These are phyloP conservation scores for Acronicta aceris DNA, from an alignment of 2,888 invertebrate species.

Conservation along the genomic window DNA sequence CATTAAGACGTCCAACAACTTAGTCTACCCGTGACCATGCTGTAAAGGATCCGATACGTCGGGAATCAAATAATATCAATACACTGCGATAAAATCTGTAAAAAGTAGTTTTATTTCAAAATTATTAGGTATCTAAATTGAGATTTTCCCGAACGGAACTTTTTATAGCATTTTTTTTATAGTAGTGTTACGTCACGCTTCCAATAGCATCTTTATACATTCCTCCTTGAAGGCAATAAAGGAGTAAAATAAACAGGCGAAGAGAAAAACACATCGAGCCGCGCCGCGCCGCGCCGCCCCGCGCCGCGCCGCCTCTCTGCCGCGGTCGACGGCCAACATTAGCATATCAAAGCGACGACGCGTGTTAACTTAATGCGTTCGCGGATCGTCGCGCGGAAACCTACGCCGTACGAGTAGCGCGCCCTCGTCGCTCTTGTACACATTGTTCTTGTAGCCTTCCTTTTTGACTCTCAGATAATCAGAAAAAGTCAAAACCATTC, in stretches of 20 bases:
- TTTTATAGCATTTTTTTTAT: not conserved
- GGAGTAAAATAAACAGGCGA: slow-evolving; percentile 46
- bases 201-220: slow-evolving; percentile 48
- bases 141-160: not conserved
- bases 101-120: too few relatives aligned
- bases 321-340: slow-evolving; percentile 27
- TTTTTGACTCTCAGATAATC: not conserved
- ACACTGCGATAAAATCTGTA: too few relatives aligned
- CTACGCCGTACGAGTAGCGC: not conserved
- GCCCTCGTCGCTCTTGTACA: not conserved
- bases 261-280: slow-evolving; percentile 29
- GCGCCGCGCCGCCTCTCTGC: not conserved
- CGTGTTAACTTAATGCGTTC: slow-evolving; percentile 43
- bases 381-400: slow-evolving; percentile 6
- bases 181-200: slow-evolving; percentile 15
- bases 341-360: slow-evolving; percentile 54
- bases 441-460: not conserved
- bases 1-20: too few relatives aligned
- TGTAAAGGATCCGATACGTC: too few relatives aligned
- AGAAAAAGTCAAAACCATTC: not conserved
- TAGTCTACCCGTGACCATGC: too few relatives aligned
- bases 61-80: too few relatives aligned
- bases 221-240: slow-evolving; percentile 47
- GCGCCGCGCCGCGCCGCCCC: slow-evolving; percentile 3
- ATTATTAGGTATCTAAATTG: slow-evolving; percentile 14